These are phyloP conservation scores for Selene dorsalis DNA, from an alignment of 2,797 vertebrate genomes.

Conservation along the genomic window DNA sequence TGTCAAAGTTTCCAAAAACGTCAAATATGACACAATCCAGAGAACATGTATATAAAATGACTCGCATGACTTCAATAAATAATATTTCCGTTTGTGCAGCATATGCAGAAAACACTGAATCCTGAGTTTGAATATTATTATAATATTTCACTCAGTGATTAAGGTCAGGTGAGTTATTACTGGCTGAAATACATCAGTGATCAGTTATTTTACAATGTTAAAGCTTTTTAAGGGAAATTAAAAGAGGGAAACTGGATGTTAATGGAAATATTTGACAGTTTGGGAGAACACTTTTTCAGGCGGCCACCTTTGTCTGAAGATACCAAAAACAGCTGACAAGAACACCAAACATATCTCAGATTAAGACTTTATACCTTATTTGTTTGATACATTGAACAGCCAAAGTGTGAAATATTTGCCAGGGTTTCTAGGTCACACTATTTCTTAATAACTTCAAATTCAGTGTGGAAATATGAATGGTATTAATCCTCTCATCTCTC, in stretches of 20 bases:
- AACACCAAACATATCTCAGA: too few relatives aligned
- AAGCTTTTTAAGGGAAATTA: neutral
- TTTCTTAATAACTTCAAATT: too few relatives aligned
- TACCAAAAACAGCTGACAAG: too few relatives aligned
- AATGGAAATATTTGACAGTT: too few relatives aligned
- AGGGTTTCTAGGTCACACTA: too few relatives aligned
- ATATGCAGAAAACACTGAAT: neutral
- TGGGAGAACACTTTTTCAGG: too few relatives aligned
- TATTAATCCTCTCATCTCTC: too few relatives aligned
- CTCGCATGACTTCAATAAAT: neutral
- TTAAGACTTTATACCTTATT: too few relatives aligned
- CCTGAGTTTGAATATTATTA: neutral
- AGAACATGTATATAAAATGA: neutral
- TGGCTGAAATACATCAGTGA: neutral
- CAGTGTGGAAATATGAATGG: too few relatives aligned
- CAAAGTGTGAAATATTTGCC: too few relatives aligned
- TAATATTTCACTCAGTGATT: neutral
- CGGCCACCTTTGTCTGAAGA: too few relatives aligned
- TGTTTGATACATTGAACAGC: too few relatives aligned
- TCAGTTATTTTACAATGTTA: neutral
- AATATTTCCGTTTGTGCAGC: neutral
- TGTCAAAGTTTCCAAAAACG: conserved; percentile 1
- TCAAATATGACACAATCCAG: neutral
- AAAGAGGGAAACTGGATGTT: neutral
- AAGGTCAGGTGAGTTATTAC: neutral